Conservation (phyloP, 2,113 vertebrate genomes). For the Grammomys surdaster region DNA sequence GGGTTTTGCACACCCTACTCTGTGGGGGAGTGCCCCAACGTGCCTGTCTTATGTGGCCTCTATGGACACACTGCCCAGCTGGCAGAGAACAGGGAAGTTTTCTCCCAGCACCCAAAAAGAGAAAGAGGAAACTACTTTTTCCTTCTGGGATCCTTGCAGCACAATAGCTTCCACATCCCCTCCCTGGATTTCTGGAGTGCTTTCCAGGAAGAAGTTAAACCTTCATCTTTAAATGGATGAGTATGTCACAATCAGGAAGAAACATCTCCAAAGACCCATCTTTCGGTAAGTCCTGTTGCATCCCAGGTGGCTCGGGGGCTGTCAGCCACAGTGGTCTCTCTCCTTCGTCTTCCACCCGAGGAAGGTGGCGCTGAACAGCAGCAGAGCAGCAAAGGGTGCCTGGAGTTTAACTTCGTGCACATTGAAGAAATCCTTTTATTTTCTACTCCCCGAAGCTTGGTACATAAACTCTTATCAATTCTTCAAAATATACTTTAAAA, state of each 20-base stretch:
- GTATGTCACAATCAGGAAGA: constrained; percentile 94
- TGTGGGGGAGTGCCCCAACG: constrained; percentile 85
- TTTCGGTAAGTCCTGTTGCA: constrained; percentile 91
- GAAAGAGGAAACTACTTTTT: constrained; percentile 80
- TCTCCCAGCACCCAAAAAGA: constrained; percentile 88
- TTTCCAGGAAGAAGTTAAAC: constrained; percentile 87
- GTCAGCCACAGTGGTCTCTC: constrained; percentile 52
- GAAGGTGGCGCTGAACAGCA: constrained; percentile 36
- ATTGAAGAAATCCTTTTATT: constrained; percentile 34
- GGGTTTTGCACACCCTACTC: constrained; percentile 84
- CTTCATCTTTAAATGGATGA: constrained; percentile 93
- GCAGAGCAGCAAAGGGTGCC: constrained; percentile 27
- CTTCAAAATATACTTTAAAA: constrained; percentile 74
- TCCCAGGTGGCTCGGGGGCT: constrained; percentile 45
- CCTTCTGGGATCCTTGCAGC: constrained; percentile 84
- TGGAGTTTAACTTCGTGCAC: constrained; percentile 47
- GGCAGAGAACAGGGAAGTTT: constrained; percentile 90
- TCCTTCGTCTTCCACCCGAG: constrained; percentile 62
- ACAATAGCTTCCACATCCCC: constrained; percentile 85
- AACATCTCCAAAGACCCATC: constrained; percentile 94
- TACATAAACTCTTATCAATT: constrained; percentile 40
- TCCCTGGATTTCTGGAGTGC: constrained; percentile 85
- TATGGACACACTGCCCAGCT: constrained; percentile 90
- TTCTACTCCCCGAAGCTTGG: constrained; percentile 61
- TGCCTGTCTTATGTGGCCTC: constrained; percentile 90